A percentile compares a stretch with the other conserved stretches of the same genome.
These are phyloP conservation scores for Probaryconus sp. DNA, from an alignment of 1,140 invertebrate species.

Conservation along the genomic window DNA sequence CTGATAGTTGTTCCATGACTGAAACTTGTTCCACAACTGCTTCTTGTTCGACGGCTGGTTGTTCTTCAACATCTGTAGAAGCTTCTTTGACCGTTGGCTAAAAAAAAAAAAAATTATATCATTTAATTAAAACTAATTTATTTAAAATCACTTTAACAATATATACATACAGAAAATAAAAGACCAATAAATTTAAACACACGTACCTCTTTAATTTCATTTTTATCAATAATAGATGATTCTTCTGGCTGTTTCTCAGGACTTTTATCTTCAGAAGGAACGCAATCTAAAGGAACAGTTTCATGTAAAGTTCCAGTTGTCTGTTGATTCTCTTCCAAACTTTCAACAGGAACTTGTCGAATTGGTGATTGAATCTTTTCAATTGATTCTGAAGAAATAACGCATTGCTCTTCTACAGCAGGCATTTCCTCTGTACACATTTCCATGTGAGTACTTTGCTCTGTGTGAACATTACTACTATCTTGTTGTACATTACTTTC, in stretches of 20 bases:
- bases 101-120: too few species aligned
- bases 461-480: conserved; percentile 2
- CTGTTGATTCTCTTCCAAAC: conserved; percentile 16
- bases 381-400: conserved; percentile 21
- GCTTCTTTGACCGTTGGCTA: too few species aligned
- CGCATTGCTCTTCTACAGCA: neutral
- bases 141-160: neutral
- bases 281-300: conserved; percentile 1
- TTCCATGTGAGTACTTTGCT: conserved; percentile 52
- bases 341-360: conserved; percentile 21
- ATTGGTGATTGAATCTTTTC: conserved; percentile 9
- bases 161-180: too few species aligned
- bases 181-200: too few species aligned
- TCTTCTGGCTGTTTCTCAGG: too few species aligned
- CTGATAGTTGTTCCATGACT: neutral
- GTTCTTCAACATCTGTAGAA: too few species aligned
- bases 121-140: conserved; percentile 2
- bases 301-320: neutral
- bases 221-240: conserved; percentile 4
- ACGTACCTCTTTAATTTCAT: conserved; percentile 9
- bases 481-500: too few species aligned
- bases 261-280: neutral
- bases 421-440: conserved; percentile 10
- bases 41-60: neutral
- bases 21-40: neutral